Conservation (phyloP, 2,797 vertebrate genomes). For the Scarus forsteni region DNA sequence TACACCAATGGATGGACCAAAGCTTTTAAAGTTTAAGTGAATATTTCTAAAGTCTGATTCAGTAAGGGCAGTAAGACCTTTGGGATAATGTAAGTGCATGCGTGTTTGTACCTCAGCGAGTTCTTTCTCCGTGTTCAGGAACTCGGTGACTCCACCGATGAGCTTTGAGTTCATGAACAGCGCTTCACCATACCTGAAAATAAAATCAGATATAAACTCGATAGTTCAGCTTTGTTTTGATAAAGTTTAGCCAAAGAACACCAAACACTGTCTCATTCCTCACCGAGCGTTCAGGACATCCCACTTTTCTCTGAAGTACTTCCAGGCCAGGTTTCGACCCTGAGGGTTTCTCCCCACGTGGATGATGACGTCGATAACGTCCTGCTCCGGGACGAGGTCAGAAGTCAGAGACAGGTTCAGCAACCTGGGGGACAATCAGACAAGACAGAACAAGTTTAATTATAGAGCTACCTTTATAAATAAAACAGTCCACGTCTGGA, state of each 20-base stretch:
- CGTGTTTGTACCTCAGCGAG: constrained; percentile 89
- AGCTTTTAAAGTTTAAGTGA: too few species aligned
- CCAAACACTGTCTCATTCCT: neutral
- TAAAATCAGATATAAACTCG: constrained; percentile 24
- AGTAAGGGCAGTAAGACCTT: too few species aligned
- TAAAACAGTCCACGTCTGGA: too few species aligned
- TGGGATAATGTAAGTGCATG: neutral
- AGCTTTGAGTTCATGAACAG: constrained; percentile 98
- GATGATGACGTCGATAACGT: constrained; percentile 97
- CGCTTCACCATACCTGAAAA: constrained; percentile 93
- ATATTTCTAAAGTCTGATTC: too few species aligned
- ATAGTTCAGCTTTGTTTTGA: neutral
- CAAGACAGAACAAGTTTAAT: neutral
- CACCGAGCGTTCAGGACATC: constrained; percentile 64
- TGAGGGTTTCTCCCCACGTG: constrained; percentile 95
- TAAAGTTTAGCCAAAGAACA: neutral
- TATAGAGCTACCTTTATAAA: too few species aligned
- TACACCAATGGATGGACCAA: too few species aligned
- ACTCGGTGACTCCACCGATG: constrained; percentile 97
- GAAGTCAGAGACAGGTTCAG: constrained; percentile 96
- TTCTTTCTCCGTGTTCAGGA: constrained; percentile 94
- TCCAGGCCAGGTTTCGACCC: constrained; percentile 95
- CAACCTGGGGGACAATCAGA: constrained; percentile 80
- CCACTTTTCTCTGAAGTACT: constrained; percentile 98
- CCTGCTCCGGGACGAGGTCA: constrained; percentile 96